Evolutionary conservation across 2,113 vertebrate species (phyloP), one percentile per base, ranked within the genome.

Genomic region (Notiomystis cincta): DNA sequence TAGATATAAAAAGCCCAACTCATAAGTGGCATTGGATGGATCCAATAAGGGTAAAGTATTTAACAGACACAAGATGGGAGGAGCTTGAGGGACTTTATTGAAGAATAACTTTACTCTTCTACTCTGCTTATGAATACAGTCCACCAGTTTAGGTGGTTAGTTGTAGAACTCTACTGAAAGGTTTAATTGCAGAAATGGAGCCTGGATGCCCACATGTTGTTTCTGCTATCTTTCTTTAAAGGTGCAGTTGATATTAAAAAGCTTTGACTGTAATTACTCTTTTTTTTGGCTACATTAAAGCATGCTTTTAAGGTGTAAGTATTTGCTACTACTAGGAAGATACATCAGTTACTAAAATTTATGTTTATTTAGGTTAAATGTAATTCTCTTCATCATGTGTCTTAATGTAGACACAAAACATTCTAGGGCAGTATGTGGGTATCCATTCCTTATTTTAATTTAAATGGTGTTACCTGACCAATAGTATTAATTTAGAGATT

Each of bases 1-100:
- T 99, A 40, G 97, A 98, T 89, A 98, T 99, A 94, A 97, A 91
- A 42, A 98, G 98, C 60, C 94, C 98, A 77, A 99, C 98, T 47
- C 97, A 98, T 96, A 98, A 97, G 72, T 99, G 99, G 99, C 98
- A 98, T 96, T 99, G 99, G 99, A 97, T 99, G 54, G 98, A 98
- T 78, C 91, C 98, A 73, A 96, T 99, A 91, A 98, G 99, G 99
- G 99, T 99, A 91, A 92, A 91, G 82, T 96, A 92, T 50, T 61
- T 65, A 70, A 69, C 35, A 93, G 33, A 61, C 82, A 13, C 69
- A 42, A 80, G n/a, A 12, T 78, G 24, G 28, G 38, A 44, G 44
- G 79, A 85, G 24, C 27, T 19, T 76, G 45, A 77, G 28, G 45
- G 40, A 58, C 48, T 79, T 72, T 28, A 24, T 65, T 82, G 77